phyloP scores from a whole-genome alignment of 2,888 invertebrate species.

The Drosophila histrio region DNA sequence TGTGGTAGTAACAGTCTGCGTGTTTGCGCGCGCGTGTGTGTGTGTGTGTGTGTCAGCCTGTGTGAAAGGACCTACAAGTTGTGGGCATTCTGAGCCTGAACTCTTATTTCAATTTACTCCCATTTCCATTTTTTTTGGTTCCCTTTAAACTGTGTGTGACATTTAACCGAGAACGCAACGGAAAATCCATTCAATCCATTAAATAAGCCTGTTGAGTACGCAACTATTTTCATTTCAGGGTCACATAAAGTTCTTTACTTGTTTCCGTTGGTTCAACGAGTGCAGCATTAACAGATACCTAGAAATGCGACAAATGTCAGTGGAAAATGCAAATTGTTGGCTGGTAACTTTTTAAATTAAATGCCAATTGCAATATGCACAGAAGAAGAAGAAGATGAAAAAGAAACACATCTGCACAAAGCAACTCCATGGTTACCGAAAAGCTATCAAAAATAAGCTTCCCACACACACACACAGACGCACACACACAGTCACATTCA shows the following conservation, averaged over 20 bases:
- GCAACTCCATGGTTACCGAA: constrained; percentile 51
- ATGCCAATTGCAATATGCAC: constrained; percentile 54
- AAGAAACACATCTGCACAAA: constrained; percentile 31
- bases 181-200: constrained; percentile 2
- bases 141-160: constrained; percentile 24
- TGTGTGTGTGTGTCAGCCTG: constrained; percentile 3
- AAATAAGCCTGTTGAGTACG: constrained; percentile 23
- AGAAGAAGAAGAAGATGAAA: background rate
- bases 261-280: background rate
- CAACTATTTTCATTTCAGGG: constrained; percentile 19
- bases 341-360: constrained; percentile 47
- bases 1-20: constrained; percentile 42
- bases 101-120: constrained; percentile 36
- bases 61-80: constrained; percentile 28
- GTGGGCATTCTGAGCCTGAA: constrained; percentile 22
- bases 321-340: constrained; percentile 16
- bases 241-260: background rate
- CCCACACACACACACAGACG: background rate
- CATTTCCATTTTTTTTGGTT: background rate
- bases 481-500: background rate
- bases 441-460: constrained; percentile 50
- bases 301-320: constrained; percentile 18
- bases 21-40: background rate
- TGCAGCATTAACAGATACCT: background rate
- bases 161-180: constrained; percentile 8